A percentile compares a stretch with the other conserved stretches of the same genome.
Evolutionary conservation across 2,888 invertebrate genomes (phyloP).

Genomic region (Nomada fucata): DNA sequence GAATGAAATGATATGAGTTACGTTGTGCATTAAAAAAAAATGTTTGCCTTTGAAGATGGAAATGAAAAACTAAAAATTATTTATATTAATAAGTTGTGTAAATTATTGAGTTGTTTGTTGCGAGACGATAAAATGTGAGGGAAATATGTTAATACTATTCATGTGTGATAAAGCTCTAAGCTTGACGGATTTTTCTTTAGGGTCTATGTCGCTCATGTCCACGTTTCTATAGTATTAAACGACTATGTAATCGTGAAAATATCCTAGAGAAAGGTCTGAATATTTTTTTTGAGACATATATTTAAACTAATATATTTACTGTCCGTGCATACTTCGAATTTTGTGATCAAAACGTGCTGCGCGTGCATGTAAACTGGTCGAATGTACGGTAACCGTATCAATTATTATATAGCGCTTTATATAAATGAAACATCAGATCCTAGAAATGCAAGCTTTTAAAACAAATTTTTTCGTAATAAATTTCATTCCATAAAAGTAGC

Average conservation of each 20-base stretch:
- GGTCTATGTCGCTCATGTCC: neutral
- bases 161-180: neutral
- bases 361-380: slow-evolving; percentile 5
- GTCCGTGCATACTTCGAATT: slow-evolving; percentile 8
- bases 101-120: slow-evolving; percentile 6
- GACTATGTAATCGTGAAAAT: neutral
- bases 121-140: neutral
- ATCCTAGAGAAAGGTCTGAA: neutral
- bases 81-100: neutral
- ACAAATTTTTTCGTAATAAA: no score
- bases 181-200: neutral
- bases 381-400: slow-evolving; percentile 5
- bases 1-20: neutral
- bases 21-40: no score
- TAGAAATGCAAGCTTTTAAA: no score
- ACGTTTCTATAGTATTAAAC: no score
- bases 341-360: neutral
- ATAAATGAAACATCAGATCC: slow-evolving; percentile 6
- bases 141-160: neutral
- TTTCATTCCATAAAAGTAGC: no score
- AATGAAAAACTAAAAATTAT: neutral
- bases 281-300: neutral
- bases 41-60: neutral
- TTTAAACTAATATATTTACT: neutral
- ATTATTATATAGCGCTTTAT: slow-evolving; percentile 21